Conservation (phyloP, 2,113 vertebrate genomes). For the Synodontis membranacea region DNA sequence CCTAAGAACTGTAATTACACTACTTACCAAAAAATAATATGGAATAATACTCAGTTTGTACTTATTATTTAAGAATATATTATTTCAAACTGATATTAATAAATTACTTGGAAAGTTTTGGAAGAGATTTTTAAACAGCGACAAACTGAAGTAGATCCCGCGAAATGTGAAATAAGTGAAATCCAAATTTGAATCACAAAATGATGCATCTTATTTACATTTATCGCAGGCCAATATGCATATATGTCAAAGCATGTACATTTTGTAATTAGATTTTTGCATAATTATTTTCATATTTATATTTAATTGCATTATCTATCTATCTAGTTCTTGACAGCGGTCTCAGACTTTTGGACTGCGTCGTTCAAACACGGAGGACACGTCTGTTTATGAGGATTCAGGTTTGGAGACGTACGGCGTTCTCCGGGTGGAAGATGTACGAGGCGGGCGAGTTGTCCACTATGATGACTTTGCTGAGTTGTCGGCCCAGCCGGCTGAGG, state of each 20-base stretch:
- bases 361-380: not conserved
- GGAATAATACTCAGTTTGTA: not conserved
- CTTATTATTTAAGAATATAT: not conserved
- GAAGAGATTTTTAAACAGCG: too few relatives aligned
- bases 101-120: too few relatives aligned
- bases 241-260: too few relatives aligned
- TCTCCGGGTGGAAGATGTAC: constrained; percentile 98
- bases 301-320: too few relatives aligned
- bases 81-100: too few relatives aligned
- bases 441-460: constrained; percentile 98
- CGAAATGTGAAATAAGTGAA: too few relatives aligned
- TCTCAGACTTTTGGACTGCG: not conserved
- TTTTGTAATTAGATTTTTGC: too few relatives aligned
- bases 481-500: constrained; percentile 91
- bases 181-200: too few relatives aligned
- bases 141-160: too few relatives aligned
- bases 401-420: constrained; percentile 83
- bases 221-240: too few relatives aligned
- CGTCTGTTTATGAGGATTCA: not conserved
- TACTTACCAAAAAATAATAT: not conserved
- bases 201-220: too few relatives aligned
- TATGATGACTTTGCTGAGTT: constrained; percentile 94
- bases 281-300: too few relatives aligned
- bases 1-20: not conserved
- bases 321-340: not conserved